These are phyloP conservation scores for Spilosoma lubricipeda DNA, from an alignment of 2,888 invertebrate species.

Conservation along the genomic window DNA sequence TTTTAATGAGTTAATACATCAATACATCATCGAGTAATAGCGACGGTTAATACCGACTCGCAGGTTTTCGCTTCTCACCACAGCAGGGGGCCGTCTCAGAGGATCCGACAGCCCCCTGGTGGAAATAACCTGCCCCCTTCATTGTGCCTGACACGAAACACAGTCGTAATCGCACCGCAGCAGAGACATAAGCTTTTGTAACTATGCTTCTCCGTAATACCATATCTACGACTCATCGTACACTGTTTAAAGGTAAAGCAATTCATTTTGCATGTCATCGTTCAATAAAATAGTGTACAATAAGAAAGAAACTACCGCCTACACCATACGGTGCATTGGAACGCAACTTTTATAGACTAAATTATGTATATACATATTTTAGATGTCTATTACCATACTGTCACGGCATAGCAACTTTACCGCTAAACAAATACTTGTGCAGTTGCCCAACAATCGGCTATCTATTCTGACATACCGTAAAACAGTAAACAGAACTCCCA, in stretches of 20 bases:
- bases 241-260: conserved; percentile 45
- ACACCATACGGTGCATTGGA: conserved; percentile 58
- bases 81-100: conserved; percentile 74
- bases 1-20: conserved; percentile 83
- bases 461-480: conserved; percentile 71
- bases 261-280: conserved; percentile 73
- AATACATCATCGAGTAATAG: conserved; percentile 78
- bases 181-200: conserved; percentile 60
- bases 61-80: conserved; percentile 73
- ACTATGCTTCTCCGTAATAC: conserved; percentile 57
- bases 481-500: conserved; percentile 74
- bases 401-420: conserved; percentile 61
- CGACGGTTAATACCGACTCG: conserved; percentile 71
- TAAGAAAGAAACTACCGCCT: conserved; percentile 45
- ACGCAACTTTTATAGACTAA: conserved; percentile 63
- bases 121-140: conserved; percentile 69
- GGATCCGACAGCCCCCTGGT: conserved; percentile 70
- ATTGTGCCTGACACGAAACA: conserved; percentile 65
- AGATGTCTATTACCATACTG: conserved; percentile 67
- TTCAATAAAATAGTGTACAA: conserved; percentile 62
- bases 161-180: conserved; percentile 61
- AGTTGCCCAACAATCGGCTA: conserved; percentile 68
- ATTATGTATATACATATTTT: conserved; percentile 78
- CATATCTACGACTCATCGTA: conserved; percentile 49
- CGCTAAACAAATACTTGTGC: conserved; percentile 74